Evolutionary conservation across 2,797 vertebrate species (phyloP), one percentile per base, ranked within the genome.

Genomic region (Rhinichthys osculus): DNA sequence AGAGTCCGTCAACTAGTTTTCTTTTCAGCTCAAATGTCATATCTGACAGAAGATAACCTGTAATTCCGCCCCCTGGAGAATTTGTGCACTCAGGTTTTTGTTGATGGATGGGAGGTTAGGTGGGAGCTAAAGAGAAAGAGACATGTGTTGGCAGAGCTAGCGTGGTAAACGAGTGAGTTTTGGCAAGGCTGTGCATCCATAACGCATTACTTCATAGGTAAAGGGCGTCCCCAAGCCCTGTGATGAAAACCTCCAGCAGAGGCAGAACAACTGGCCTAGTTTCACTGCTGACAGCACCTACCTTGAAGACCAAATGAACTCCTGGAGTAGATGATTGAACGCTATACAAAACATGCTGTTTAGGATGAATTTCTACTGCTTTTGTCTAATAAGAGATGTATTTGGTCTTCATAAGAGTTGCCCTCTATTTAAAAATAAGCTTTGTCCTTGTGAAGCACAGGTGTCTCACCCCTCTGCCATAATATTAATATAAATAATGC

Each of bases 401-500:
- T n/a, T n/a, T n/a, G 30, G 13, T 27, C 62, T 87, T 50, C 4
- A 42, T 52, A 17, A 47, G 30, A 10, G 23, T 69, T 81, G 81
- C 66, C 69, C 76, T 78, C 67, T 57, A 57, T 83, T 74, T 4
- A 42, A 67, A 59, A 35, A 27, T 33, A 57, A 83, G 80, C 77
- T 91, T 89, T 87, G 89, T 85, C 54, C 82, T 85, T 71, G 87
- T 89, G 88, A 87, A 89, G 89, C 87, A 88, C 90, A 93, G 90
- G 91, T 92, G 91, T 91, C 70, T 19, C 2, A 40, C 69, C 91
- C 90, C 90, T 90, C 88, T 93, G 92, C 90, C 81, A 66, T 84
- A 57, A 50, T 38, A 38, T 38, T 38, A 6, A 38, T 38, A 38
- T 67, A 62, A n/a, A 81, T 52, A 81, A 3, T 69, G 44, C 42